Percentiles rank a stretch among this genome's conserved stretches.
Conservation (phyloP, 2,797 vertebrate species). For the Eulemur mongoz region DNA sequence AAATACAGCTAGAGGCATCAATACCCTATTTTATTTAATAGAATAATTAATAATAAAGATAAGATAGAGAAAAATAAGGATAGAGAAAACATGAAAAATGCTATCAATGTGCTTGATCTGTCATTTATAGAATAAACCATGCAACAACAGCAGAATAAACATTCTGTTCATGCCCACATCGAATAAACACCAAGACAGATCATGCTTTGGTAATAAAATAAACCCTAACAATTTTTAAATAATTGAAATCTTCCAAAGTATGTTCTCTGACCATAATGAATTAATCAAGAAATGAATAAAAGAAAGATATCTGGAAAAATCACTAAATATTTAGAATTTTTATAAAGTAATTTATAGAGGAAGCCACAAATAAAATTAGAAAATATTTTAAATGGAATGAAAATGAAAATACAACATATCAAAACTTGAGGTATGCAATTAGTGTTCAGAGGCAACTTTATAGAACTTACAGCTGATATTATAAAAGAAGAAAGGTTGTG, state of each 20-base stretch:
- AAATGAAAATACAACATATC: neutral
- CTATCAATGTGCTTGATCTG: neutral
- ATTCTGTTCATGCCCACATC: neutral
- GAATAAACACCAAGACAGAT: neutral
- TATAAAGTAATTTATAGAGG: constrained; percentile 2
- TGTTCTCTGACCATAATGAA: neutral
- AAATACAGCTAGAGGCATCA: neutral
- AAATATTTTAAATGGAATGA: neutral
- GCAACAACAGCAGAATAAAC: neutral
- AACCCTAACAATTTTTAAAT: neutral
- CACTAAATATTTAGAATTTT: neutral
- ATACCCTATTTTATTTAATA: neutral
- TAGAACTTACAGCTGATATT: neutral
- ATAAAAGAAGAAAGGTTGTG: neutral
- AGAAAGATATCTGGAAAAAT: neutral
- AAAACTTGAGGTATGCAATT: neutral
- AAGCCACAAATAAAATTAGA: neutral
- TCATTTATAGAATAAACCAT: constrained; percentile 15
- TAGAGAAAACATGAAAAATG: neutral
- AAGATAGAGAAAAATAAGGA: neutral
- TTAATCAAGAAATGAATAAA: neutral
- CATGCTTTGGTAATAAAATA: constrained; percentile 16
- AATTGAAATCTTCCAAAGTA: neutral
- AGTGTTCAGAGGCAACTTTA: neutral
- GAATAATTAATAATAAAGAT: neutral